These are phyloP conservation scores for Papilio demoleus DNA, from an alignment of 2,888 invertebrate species.

Conservation along the genomic window DNA sequence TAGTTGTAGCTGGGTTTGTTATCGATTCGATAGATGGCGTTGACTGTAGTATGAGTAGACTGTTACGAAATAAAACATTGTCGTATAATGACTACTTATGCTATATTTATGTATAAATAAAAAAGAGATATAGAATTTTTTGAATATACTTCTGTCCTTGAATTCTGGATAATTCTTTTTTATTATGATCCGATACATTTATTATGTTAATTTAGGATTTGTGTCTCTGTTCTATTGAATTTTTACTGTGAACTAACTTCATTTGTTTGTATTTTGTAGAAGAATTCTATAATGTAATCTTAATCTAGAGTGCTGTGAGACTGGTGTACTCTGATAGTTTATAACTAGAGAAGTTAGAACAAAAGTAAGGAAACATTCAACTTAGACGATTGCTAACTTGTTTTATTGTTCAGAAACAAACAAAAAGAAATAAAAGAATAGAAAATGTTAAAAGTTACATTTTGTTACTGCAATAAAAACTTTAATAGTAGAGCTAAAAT, in stretches of 20 bases:
- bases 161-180: too few species aligned
- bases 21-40: slow-evolving; percentile 40
- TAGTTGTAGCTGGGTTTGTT: slow-evolving; percentile 34
- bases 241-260: too few species aligned
- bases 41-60: neutral
- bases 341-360: slow-evolving; percentile 31
- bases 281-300: slow-evolving; percentile 29
- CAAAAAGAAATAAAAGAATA: slow-evolving; percentile 39
- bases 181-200: too few species aligned
- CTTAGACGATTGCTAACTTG: slow-evolving; percentile 38
- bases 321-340: slow-evolving; percentile 26
- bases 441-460: slow-evolving; percentile 35
- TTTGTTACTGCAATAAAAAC: slow-evolving; percentile 33
- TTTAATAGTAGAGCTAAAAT: slow-evolving; percentile 27
- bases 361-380: slow-evolving; percentile 39
- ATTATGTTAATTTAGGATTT: too few species aligned
- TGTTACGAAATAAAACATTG: neutral
- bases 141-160: too few species aligned
- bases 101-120: too few species aligned
- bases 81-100: neutral
- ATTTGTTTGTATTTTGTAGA: too few species aligned
- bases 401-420: slow-evolving; percentile 40
- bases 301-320: neutral
- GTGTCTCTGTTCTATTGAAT: too few species aligned
- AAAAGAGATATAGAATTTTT: too few species aligned